These are phyloP conservation scores for Drosophila subobscura DNA, from an alignment of 1,140 invertebrate species.

Conservation along the genomic window DNA sequence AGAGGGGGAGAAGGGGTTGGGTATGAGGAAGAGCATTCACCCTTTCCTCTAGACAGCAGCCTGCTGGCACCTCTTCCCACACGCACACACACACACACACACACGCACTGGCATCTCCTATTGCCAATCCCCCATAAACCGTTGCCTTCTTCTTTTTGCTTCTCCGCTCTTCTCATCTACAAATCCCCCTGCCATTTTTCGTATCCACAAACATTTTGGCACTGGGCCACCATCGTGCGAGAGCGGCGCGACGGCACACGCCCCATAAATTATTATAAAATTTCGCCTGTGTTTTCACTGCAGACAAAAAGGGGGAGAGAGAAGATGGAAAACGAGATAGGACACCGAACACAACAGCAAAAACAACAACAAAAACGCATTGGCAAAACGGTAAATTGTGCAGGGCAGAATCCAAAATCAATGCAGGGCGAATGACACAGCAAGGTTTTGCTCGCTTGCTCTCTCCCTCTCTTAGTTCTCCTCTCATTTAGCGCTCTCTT, in stretches of 20 bases:
- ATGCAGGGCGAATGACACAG: slow-evolving; percentile 71
- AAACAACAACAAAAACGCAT: slow-evolving; percentile 38
- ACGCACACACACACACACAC: no score
- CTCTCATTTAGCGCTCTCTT: not conserved
- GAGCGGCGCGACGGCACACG: slow-evolving; percentile 51
- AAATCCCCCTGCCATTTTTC: slow-evolving; percentile 4
- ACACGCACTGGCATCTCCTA: no score
- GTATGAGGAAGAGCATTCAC: no score
- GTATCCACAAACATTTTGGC: slow-evolving; percentile 55
- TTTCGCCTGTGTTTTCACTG: slow-evolving; percentile 63
- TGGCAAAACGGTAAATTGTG: slow-evolving; percentile 65
- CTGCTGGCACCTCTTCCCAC: no score
- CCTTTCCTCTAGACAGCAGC: no score
- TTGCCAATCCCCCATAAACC: not conserved
- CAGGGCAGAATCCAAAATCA: slow-evolving; percentile 61
- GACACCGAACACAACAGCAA: slow-evolving; percentile 12
- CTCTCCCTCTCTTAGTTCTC: not conserved
- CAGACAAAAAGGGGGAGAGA: slow-evolving; percentile 9
- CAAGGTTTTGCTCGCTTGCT: slow-evolving; percentile 12
- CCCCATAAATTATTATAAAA: slow-evolving; percentile 68
- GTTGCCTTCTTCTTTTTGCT: no score
- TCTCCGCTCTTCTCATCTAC: not conserved
- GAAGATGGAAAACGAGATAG: slow-evolving; percentile 1
- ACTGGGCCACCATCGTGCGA: slow-evolving; percentile 63
- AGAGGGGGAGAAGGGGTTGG: not conserved